Conservation (phyloP, 1,140 invertebrate genomes). For the Drosophila jambulina region DNA sequence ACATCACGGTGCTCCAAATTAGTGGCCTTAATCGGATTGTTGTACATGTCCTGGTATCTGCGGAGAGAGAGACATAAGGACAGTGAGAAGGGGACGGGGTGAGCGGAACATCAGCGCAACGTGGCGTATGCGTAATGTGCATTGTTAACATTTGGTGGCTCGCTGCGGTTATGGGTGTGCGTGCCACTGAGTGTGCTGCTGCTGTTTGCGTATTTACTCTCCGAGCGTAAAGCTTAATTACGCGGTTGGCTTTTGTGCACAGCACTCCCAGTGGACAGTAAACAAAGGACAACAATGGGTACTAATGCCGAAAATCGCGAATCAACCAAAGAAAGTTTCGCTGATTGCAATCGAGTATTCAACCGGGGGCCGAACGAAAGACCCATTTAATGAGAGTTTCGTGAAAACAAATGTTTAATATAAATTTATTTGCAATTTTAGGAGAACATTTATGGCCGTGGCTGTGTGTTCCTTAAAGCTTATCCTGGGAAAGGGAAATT, state of each 20-base stretch:
- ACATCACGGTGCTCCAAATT: constrained; percentile 91
- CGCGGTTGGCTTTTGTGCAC: constrained; percentile 50
- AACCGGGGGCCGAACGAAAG: background rate
- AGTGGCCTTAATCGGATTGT: constrained; percentile 87
- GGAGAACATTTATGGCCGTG: background rate
- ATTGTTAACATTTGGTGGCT: constrained; percentile 65
- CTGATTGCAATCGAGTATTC: constrained; percentile 40
- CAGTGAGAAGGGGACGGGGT: background rate
- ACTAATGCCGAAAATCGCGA: constrained; percentile 37
- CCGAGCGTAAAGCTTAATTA: constrained; percentile 55
- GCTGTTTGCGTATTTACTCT: constrained; percentile 45
- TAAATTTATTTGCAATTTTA: background rate
- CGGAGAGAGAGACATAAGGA: constrained; percentile 8
- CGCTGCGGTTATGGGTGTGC: constrained; percentile 25
- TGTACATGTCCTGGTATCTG: constrained; percentile 87
- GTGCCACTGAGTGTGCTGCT: constrained; percentile 11
- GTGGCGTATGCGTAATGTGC: constrained; percentile 67
- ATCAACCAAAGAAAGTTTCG: constrained; percentile 24
- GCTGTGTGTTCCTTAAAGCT: too few species aligned
- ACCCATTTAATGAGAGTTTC: constrained; percentile 10
- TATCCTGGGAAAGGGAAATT: background rate
- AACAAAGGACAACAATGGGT: constrained; percentile 38
- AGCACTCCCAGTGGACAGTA: constrained; percentile 21
- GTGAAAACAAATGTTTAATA: background rate
- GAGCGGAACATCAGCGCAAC: constrained; percentile 39